Conservation (phyloP, 2,888 invertebrate species). For the Lutraria lutraria region DNA sequence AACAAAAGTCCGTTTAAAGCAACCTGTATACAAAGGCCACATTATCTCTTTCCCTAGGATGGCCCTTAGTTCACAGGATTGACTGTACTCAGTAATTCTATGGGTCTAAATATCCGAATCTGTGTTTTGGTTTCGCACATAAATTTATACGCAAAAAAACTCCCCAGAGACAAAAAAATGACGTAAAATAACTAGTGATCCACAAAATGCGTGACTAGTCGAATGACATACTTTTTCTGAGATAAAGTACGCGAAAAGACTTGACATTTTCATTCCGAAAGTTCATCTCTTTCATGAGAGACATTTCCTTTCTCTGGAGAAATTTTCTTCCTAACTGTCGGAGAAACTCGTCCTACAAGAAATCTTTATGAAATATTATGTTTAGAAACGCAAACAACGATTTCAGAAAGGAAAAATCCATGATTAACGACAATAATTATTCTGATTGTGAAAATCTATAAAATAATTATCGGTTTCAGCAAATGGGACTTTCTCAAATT, state of each 20-base stretch:
- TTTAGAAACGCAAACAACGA: conserved; percentile 23
- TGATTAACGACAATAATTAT: conserved; percentile 2
- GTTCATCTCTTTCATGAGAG: conserved; percentile 14
- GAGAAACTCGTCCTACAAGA: conserved; percentile 5
- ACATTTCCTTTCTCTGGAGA: conserved; percentile 17
- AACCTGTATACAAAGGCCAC: too few species aligned
- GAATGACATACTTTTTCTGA: conserved; percentile 1
- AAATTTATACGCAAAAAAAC: too few species aligned
- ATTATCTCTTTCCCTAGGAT: too few species aligned
- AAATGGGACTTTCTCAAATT: conserved; percentile 27
- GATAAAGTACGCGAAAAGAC: neutral
- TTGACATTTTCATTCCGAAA: conserved; percentile 13
- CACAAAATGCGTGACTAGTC: neutral
- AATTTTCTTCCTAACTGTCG: conserved; percentile 13
- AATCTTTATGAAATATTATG: conserved; percentile 19
- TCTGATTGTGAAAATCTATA: conserved; percentile 21
- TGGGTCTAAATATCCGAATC: too few species aligned
- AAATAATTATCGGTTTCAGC: conserved; percentile 27
- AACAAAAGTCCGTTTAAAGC: too few species aligned
- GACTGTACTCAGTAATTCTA: too few species aligned
- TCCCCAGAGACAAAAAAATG: neutral
- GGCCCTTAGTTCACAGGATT: too few species aligned
- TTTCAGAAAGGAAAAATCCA: neutral
- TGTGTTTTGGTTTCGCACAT: too few species aligned
- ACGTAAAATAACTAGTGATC: neutral